Conservation (phyloP, 1,140 invertebrate species). For the Drosophila nigrodunni region DNA sequence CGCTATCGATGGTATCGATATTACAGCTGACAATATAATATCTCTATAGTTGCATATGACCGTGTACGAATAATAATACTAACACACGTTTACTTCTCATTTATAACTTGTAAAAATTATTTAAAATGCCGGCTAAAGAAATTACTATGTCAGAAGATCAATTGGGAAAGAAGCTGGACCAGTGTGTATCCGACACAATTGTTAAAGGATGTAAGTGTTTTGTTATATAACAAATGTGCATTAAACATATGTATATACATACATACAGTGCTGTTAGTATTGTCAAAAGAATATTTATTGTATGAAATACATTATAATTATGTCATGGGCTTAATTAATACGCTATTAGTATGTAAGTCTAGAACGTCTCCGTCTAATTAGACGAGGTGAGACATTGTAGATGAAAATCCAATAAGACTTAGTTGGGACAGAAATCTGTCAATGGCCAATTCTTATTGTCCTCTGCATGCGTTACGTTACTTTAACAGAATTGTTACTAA, state of each 20-base stretch:
- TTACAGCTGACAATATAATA: background rate
- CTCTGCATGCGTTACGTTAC: too few species aligned
- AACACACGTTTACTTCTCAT: background rate
- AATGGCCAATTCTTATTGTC: too few species aligned
- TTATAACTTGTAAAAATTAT: constrained; percentile 2
- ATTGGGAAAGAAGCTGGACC: constrained; percentile 86
- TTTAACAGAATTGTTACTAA: background rate
- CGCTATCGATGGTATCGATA: background rate
- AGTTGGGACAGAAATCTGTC: too few species aligned
- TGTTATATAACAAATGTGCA: constrained; percentile 49
- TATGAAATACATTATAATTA: too few species aligned
- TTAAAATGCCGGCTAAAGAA: constrained; percentile 28
- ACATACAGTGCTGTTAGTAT: background rate
- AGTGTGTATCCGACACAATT: constrained; percentile 87
- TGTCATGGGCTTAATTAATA: too few species aligned
- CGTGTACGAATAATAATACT: constrained; percentile 3
- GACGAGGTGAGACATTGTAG: too few species aligned
- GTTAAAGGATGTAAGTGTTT: constrained; percentile 87
- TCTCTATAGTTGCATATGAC: background rate
- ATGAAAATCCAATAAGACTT: too few species aligned
- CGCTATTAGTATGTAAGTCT: too few species aligned
- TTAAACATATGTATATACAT: background rate
- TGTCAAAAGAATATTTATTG: background rate
- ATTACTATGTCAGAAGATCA: constrained; percentile 85
- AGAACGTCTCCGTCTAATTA: too few species aligned